phyloP scores from a whole-genome alignment of 2,888 invertebrate genomes.

The Gymnosoma rotundatum region DNA sequence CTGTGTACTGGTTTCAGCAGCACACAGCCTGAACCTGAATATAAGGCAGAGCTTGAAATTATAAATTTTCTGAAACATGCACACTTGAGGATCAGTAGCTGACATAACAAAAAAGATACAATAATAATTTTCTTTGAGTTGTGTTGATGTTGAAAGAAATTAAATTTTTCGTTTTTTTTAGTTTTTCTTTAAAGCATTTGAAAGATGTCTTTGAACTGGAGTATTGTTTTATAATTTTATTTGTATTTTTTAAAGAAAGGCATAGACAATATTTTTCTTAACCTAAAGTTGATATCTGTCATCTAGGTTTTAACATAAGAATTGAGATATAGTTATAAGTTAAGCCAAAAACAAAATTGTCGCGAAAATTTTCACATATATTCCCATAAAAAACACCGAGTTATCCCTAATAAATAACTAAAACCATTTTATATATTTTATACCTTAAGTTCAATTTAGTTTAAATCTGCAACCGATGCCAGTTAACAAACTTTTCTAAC shows the following conservation, averaged over 20 bases:
- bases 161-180: constrained; percentile 13
- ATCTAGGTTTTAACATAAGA: too few species aligned
- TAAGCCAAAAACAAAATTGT: too few species aligned
- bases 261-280: neutral
- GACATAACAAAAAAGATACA: neutral
- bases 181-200: neutral
- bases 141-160: constrained; percentile 60
- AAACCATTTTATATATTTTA: too few species aligned
- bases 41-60: constrained; percentile 9
- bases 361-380: too few species aligned
- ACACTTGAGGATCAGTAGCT: constrained; percentile 44
- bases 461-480: too few species aligned
- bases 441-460: too few species aligned
- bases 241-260: neutral
- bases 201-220: constrained; percentile 34
- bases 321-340: too few species aligned
- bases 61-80: neutral
- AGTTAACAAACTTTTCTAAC: too few species aligned
- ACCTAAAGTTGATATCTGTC: neutral
- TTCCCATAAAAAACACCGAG: too few species aligned
- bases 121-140: constrained; percentile 31
- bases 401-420: too few species aligned
- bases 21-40: neutral
- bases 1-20: too few species aligned
- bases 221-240: constrained; percentile 71